Evolutionary conservation across 2,113 vertebrate species (phyloP).

Genomic region (Neodon shergylaensis): DNA sequence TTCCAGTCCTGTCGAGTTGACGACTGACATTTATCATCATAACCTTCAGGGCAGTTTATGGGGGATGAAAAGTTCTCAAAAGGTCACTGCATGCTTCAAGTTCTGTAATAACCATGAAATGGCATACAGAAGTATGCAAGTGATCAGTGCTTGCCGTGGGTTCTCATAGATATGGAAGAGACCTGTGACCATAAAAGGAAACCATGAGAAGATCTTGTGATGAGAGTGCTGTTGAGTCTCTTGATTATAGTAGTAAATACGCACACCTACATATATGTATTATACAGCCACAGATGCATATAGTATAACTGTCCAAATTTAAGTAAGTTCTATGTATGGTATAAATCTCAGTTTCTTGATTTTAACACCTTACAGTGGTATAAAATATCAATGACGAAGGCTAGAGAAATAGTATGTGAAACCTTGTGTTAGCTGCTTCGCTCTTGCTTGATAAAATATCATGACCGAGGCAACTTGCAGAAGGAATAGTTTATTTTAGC

Average conservation of each 20-base stretch:
- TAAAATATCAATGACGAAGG: not conserved
- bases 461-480: no score
- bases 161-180: not conserved
- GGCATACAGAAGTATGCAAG: not conserved
- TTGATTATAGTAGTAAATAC: not conserved
- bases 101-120: not conserved
- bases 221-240: not conserved
- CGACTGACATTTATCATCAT: not conserved
- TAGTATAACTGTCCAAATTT: not conserved
- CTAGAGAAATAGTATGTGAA: not conserved
- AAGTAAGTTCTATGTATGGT: constrained; percentile 16
- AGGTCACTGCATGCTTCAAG: not conserved
- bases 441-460: not conserved
- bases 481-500: not conserved
- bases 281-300: not conserved
- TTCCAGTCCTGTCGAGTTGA: not conserved
- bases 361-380: not conserved
- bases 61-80: not conserved
- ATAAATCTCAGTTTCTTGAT: not conserved
- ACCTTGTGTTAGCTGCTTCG: not conserved
- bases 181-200: not conserved
- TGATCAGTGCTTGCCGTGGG: not conserved
- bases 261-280: not conserved
- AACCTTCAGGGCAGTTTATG: not conserved
- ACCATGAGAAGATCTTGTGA: not conserved